phyloP scores from a whole-genome alignment of 2,888 invertebrate genomes.

The Prostheceraeus crozeri region DNA sequence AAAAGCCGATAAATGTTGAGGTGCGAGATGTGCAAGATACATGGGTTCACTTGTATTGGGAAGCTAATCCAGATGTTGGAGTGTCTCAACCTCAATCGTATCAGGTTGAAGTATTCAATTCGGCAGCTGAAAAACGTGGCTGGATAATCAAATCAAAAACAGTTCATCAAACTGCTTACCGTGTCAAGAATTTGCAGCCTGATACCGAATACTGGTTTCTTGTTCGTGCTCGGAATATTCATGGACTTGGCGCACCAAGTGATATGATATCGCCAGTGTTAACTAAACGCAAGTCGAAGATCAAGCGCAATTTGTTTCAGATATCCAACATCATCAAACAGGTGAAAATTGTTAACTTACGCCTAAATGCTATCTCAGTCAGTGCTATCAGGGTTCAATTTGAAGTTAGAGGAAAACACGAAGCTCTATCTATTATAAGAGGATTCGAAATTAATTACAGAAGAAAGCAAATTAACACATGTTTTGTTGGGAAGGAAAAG shows the following conservation, averaged over 20 bases:
- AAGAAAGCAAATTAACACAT: too few species aligned
- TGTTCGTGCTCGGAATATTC: constrained; percentile 30
- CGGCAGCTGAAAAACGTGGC: constrained; percentile 10
- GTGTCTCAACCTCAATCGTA: constrained; percentile 14
- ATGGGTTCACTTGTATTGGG: constrained; percentile 33
- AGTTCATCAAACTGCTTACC: constrained; percentile 17
- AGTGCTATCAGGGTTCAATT: too few species aligned
- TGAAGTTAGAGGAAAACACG: too few species aligned
- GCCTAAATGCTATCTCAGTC: too few species aligned
- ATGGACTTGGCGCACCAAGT: constrained; percentile 26
- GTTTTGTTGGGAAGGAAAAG: too few species aligned
- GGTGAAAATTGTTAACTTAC: too few species aligned
- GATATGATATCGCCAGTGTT: constrained; percentile 24
- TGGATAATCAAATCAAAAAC: constrained; percentile 24
- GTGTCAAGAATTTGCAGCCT: constrained; percentile 25
- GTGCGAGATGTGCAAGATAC: constrained; percentile 29
- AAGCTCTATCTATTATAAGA: too few species aligned
- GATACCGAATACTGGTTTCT: constrained; percentile 34
- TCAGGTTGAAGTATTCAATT: constrained; percentile 31
- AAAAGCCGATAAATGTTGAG: constrained; percentile 28
- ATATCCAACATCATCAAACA: too few species aligned
- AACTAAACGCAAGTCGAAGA: too few species aligned
- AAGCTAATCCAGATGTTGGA: constrained; percentile 15
- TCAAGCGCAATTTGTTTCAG: too few species aligned
- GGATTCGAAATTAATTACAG: too few species aligned